Evolutionary conservation across 2,888 invertebrate species (phyloP).

Genomic region (Mallateleia sp.): DNA sequence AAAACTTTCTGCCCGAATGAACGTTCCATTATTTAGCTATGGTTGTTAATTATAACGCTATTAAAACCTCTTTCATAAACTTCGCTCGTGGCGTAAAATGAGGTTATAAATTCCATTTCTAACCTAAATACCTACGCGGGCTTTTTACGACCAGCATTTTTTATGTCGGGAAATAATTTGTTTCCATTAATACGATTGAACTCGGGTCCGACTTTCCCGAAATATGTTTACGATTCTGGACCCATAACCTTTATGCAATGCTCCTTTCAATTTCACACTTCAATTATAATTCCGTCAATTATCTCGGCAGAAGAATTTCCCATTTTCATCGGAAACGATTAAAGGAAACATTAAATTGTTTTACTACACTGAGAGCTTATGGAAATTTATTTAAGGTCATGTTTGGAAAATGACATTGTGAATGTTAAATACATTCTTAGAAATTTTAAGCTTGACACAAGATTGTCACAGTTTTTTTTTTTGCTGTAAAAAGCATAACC

Average conservation of each 20-base stretch:
- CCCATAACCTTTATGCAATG: constrained; percentile 4
- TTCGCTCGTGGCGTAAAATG: constrained; percentile 30
- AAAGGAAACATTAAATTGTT: too few species aligned
- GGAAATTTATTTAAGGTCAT: too few species aligned
- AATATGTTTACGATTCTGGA: not conserved
- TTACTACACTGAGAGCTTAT: too few species aligned
- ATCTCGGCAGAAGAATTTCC: too few species aligned
- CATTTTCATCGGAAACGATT: too few species aligned
- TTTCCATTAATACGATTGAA: constrained; percentile 22
- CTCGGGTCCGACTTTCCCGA: not conserved
- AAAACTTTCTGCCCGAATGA: constrained; percentile 7
- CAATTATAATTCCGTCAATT: too few species aligned
- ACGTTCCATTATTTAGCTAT: not conserved
- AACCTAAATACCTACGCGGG: constrained; percentile 56
- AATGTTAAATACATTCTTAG: too few species aligned
- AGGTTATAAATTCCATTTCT: constrained; percentile 61
- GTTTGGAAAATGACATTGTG: too few species aligned
- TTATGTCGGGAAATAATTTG: constrained; percentile 33
- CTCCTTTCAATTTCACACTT: constrained; percentile 11
- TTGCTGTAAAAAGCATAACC: too few species aligned
- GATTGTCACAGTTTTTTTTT: too few species aligned
- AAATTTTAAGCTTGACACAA: too few species aligned
- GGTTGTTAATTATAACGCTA: constrained; percentile 30
- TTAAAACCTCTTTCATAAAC: constrained; percentile 48
- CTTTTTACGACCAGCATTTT: constrained; percentile 38